These are phyloP conservation scores for Tragulus kanchil DNA, from an alignment of 2,113 vertebrate genomes.

Conservation along the genomic window DNA sequence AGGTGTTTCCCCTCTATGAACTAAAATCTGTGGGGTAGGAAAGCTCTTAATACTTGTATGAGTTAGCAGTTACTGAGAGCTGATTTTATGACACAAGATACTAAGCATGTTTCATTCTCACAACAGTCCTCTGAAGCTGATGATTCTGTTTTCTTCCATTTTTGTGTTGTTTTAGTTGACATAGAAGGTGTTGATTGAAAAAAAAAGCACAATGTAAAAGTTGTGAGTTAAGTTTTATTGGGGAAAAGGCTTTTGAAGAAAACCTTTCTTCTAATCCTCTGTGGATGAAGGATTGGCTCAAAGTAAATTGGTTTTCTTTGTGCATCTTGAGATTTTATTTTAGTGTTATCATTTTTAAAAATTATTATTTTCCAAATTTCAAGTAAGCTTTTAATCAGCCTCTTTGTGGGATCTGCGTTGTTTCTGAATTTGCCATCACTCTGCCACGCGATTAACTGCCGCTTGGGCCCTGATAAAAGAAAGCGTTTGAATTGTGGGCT, in stretches of 20 bases:
- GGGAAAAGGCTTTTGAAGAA: too few relatives aligned
- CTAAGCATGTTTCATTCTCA: neutral
- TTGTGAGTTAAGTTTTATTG: too few relatives aligned
- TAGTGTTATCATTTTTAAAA: conserved; percentile 77
- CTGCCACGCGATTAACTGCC: conserved; percentile 70
- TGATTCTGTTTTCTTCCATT: neutral
- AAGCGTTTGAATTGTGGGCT: conserved; percentile 66
- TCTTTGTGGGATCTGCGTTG: conserved; percentile 81
- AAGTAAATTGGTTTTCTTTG: conserved; percentile 77
- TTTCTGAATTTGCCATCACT: conserved; percentile 82
- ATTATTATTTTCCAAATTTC: conserved; percentile 81
- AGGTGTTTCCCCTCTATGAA: neutral
- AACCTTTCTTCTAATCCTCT: conserved; percentile 76
- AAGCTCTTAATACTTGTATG: neutral
- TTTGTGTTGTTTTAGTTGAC: too few relatives aligned
- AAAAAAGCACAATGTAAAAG: too few relatives aligned
- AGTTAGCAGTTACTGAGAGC: neutral
- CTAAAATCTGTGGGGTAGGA: neutral
- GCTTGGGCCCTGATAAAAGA: conserved; percentile 76
- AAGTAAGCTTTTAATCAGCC: conserved; percentile 81
- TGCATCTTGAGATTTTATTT: conserved; percentile 52
- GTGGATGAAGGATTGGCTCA: conserved; percentile 72
- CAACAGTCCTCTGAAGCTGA: neutral
- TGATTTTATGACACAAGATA: neutral
- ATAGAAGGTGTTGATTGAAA: too few relatives aligned